Evolutionary conservation across 2,888 invertebrate genomes (phyloP).

Genomic region (Loripinus fragilis): DNA sequence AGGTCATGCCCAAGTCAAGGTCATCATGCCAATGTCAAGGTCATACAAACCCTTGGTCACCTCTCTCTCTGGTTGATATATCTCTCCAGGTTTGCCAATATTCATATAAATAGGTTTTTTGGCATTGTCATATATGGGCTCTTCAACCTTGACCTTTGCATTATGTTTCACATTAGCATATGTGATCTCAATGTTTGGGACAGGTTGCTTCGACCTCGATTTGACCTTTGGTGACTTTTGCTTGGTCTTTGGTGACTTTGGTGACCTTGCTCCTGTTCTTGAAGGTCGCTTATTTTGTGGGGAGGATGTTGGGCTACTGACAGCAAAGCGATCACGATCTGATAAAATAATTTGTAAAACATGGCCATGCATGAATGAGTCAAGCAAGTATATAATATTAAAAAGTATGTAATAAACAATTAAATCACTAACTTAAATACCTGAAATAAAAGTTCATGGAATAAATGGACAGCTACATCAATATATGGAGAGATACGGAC

Average conservation of each 20-base stretch:
- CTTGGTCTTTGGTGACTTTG: conserved; percentile 2
- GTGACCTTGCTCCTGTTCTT: conserved; percentile 39
- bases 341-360: conserved; percentile 5
- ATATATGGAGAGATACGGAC: too few relatives aligned
- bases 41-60: neutral
- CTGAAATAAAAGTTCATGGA: too few relatives aligned
- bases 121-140: conserved; percentile 54
- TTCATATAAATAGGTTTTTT: conserved; percentile 12
- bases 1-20: conserved; percentile 14
- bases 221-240: neutral
- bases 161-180: conserved; percentile 33
- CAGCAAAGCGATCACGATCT: conserved; percentile 8
- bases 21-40: conserved; percentile 18
- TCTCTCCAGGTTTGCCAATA: neutral
- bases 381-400: neutral
- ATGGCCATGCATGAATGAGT: neutral
- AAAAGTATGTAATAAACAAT: too few relatives aligned
- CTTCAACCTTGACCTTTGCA: neutral
- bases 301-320: conserved; percentile 13
- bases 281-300: conserved; percentile 18
- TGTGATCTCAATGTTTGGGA: conserved; percentile 48
- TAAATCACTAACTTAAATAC: too few relatives aligned
- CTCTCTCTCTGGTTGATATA: neutral
- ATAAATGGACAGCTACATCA: too few relatives aligned
- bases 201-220: conserved; percentile 33